These are phyloP conservation scores for Chironomus striatipennis DNA, from an alignment of 1,140 invertebrate genomes.

Conservation along the genomic window DNA sequence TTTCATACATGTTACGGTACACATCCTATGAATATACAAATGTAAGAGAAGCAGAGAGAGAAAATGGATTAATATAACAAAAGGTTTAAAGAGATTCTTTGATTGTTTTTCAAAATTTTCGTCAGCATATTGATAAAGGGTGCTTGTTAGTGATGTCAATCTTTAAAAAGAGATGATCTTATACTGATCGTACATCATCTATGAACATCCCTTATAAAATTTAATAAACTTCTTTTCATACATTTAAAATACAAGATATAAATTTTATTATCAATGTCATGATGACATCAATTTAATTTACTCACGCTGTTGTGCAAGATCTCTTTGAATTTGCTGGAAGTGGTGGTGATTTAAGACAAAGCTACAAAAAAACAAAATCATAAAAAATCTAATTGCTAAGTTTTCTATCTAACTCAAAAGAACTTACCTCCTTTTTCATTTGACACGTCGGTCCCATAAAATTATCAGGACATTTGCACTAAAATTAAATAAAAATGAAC, in stretches of 20 bases:
- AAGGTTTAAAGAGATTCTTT: not conserved
- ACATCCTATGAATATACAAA: constrained; percentile 42
- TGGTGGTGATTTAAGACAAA: constrained; percentile 55
- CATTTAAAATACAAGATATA: no score
- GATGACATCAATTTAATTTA: no score
- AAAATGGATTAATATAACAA: no score
- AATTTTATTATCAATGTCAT: no score
- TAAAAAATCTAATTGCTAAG: no score
- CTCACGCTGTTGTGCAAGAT: constrained; percentile 57
- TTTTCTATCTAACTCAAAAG: no score
- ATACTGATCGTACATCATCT: no score
- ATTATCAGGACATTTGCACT: constrained; percentile 60
- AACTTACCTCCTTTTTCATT: constrained; percentile 45
- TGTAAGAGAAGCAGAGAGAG: not conserved
- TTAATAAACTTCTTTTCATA: no score
- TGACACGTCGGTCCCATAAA: constrained; percentile 68
- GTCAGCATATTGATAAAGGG: not conserved
- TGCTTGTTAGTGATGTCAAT: no score
- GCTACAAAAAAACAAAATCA: constrained; percentile 28
- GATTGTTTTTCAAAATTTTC: not conserved
- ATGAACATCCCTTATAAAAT: no score
- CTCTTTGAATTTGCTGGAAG: constrained; percentile 54
- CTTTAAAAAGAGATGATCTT: no score
- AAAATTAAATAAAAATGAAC: not conserved
- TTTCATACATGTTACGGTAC: constrained; percentile 51